A percentile compares a stretch with the other conserved stretches of the same genome.
Conservation (phyloP, 2,888 invertebrate genomes). For the Drosophila robusta region DNA sequence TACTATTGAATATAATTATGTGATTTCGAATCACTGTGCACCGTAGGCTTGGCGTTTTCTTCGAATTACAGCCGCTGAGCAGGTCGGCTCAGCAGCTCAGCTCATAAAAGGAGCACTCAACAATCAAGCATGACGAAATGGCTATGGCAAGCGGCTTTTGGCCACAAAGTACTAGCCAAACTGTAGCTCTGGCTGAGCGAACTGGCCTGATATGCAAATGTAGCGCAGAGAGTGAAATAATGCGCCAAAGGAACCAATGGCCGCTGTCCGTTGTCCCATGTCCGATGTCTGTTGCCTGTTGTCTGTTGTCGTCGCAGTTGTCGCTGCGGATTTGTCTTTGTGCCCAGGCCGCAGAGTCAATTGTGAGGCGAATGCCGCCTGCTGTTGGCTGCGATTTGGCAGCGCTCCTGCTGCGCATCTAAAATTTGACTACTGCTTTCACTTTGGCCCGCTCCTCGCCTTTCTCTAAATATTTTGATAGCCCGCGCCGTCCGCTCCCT, state of each 20-base stretch:
- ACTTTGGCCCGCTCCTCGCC: slow-evolving; percentile 53
- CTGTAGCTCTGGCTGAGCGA: slow-evolving; percentile 21
- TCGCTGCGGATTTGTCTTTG: slow-evolving; percentile 69
- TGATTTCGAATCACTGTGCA: slow-evolving; percentile 55
- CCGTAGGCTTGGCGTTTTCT: slow-evolving; percentile 49
- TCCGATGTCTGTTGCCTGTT: slow-evolving; percentile 44
- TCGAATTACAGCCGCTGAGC: slow-evolving; percentile 62
- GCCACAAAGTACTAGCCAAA: slow-evolving; percentile 50
- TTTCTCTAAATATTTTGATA: slow-evolving; percentile 70
- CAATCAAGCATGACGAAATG: slow-evolving; percentile 80
- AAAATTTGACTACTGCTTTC: slow-evolving; percentile 77
- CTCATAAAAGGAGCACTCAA: slow-evolving; percentile 78
- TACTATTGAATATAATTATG: background rate
- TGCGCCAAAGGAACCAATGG: slow-evolving; percentile 59
- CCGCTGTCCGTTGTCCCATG: slow-evolving; percentile 11
- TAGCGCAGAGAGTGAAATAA: slow-evolving; percentile 59
- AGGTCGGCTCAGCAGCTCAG: slow-evolving; percentile 53
- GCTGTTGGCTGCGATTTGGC: slow-evolving; percentile 59
- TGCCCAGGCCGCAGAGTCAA: slow-evolving; percentile 75
- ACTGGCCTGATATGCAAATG: slow-evolving; percentile 67
- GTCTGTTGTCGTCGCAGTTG: slow-evolving; percentile 54
- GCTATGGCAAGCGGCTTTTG: slow-evolving; percentile 68
- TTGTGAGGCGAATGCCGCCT: slow-evolving; percentile 64
- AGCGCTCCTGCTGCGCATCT: slow-evolving; percentile 69
- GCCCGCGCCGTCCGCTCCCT: slow-evolving; percentile 36